Conservation (phyloP, 2,888 invertebrate species). For the Melanostoma mellinum region DNA sequence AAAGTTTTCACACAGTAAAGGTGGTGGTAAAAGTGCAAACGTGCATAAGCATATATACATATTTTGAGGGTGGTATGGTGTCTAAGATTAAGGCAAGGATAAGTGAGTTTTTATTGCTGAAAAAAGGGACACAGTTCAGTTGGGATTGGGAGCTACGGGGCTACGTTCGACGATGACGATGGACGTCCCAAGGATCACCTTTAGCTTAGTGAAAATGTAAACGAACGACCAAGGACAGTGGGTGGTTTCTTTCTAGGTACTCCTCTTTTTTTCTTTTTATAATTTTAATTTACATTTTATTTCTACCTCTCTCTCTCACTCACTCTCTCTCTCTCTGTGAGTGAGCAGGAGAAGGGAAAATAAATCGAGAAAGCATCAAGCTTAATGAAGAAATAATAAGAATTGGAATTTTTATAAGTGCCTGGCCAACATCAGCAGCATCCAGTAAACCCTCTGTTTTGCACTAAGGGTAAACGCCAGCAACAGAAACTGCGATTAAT, state of each 20-base stretch:
- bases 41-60: slow-evolving; percentile 14
- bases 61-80: slow-evolving; percentile 7
- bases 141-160: neutral
- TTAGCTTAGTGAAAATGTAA: slow-evolving; percentile 10
- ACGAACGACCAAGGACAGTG: slow-evolving; percentile 8
- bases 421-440: slow-evolving; percentile 4
- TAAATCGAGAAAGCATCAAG: slow-evolving; percentile 55
- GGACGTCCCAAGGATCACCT: slow-evolving; percentile 5
- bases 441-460: slow-evolving; percentile 9
- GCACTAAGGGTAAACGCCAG: slow-evolving; percentile 1
- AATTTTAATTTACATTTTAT: neutral
- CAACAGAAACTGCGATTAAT: slow-evolving; percentile 56
- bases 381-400: slow-evolving; percentile 69
- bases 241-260: slow-evolving; percentile 4
- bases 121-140: slow-evolving; percentile 54
- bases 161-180: neutral
- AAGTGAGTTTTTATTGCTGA: slow-evolving; percentile 65
- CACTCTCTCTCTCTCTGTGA: neutral
- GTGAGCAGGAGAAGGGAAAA: neutral
- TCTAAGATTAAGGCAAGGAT: slow-evolving; percentile 54
- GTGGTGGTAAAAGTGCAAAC: no score
- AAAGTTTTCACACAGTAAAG: neutral
- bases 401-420: slow-evolving; percentile 57
- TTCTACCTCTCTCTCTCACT: no score
- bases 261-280: neutral